These are phyloP conservation scores for Tuta absoluta DNA, from an alignment of 2,888 invertebrate species.

Conservation along the genomic window DNA sequence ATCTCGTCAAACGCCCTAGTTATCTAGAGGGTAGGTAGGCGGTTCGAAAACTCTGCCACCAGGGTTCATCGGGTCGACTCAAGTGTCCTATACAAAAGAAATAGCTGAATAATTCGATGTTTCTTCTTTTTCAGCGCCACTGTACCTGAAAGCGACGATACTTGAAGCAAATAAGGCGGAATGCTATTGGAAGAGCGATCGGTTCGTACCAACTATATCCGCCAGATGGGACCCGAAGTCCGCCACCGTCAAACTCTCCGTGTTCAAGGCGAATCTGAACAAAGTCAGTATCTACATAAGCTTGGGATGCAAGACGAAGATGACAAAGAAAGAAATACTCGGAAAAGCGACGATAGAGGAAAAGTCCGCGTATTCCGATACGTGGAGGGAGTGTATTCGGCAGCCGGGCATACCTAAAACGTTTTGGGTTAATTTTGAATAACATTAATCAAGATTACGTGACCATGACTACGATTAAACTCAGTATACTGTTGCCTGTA, in stretches of 20 bases:
- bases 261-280: conserved; percentile 83
- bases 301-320: conserved; percentile 84
- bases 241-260: conserved; percentile 82
- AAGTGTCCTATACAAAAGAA: no score
- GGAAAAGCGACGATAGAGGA: conserved; percentile 85
- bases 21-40: no score
- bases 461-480: background rate
- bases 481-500: background rate
- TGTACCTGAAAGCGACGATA: conserved; percentile 89
- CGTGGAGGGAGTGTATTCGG: conserved; percentile 83
- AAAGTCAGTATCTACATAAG: conserved; percentile 85
- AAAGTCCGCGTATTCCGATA: conserved; percentile 79
- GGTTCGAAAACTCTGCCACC: no score
- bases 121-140: conserved; percentile 77
- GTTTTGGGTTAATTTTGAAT: conserved; percentile 82
- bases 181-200: conserved; percentile 86
- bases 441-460: conserved; percentile 19
- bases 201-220: conserved; percentile 88
- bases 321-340: conserved; percentile 85
- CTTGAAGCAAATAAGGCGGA: conserved; percentile 84
- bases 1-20: no score
- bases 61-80: no score
- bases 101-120: conserved; percentile 11
- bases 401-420: conserved; percentile 80
- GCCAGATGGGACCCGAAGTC: conserved; percentile 86